Evolutionary conservation across 2,113 vertebrate species (phyloP).

Genomic region (Fukomys damarensis): DNA sequence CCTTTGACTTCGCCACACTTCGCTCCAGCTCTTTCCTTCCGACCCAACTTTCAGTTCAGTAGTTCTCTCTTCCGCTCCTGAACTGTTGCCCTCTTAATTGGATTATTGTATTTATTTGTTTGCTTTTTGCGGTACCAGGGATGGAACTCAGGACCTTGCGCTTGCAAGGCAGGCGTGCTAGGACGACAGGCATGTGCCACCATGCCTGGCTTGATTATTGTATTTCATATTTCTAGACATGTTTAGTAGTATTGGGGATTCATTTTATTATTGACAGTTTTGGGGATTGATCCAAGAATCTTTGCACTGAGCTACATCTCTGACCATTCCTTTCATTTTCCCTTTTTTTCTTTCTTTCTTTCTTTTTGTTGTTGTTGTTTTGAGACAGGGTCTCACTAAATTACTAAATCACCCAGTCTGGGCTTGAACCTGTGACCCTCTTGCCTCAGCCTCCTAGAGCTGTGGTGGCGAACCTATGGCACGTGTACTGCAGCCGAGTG

Average conservation of each 20-base stretch:
- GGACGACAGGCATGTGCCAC: too few species aligned
- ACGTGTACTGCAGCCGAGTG: neutral
- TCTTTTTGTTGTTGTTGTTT: neutral
- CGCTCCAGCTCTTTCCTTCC: neutral
- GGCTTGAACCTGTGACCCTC: neutral
- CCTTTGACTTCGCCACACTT: neutral
- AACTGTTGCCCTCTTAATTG: neutral
- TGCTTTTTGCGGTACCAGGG: too few species aligned
- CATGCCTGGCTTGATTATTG: neutral
- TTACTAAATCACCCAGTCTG: neutral
- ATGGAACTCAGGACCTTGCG: too few species aligned
- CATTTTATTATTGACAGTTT: neutral
- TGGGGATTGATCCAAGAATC: neutral
- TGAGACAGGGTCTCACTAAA: neutral
- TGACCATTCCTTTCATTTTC: neutral
- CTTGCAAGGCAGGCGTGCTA: too few species aligned
- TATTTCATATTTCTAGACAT: neutral
- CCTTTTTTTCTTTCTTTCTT: too few species aligned
- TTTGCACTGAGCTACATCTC: neutral
- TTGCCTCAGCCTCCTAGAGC: neutral
- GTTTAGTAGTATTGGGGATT: neutral
- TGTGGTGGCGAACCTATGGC: neutral
- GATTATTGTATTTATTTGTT: neutral
- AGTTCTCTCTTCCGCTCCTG: neutral
- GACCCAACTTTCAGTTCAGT: neutral